Evolutionary conservation across 2,113 vertebrate genomes (phyloP), one percentile per base, ranked within the genome.

Genomic region (Oenanthe melanoleuca): DNA sequence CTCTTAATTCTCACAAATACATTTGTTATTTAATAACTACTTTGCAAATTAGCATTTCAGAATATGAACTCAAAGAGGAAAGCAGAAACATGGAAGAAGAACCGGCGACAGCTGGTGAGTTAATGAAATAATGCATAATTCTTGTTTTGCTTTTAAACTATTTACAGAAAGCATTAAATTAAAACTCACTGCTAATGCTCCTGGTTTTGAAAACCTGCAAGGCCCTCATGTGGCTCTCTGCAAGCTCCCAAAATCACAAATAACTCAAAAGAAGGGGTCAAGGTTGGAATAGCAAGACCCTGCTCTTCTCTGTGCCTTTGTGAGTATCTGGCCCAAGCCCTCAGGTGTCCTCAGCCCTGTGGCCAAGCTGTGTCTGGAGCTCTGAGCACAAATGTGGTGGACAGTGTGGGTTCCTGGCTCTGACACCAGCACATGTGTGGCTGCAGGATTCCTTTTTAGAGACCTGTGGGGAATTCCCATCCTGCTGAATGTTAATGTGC

Each of bases 51-150:
- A 99, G 99, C 99, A 24, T 99, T 99, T 97, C 99, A 99, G 98
- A 99, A 99, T 80, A 99, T 99, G 99, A 99, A 99, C 95, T 99
- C 99, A 10, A 99, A 99, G 97, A 98, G 99, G 96, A 99, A 99
- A 98, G 99, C 99, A 91, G 99, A 99, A 94, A 99, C 99, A 0
- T 99, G 99, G 99, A 99, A 99, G 97, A 99, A 99, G 95, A 99
- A 99, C 96, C 98, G 99, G 70, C 97, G 99, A 49, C 99, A 99
- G 89, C 97, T 99, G 98, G 99, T 99, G 92, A 97, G 98, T 96
- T 88, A 64, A 56, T 81, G 29, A 56, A 80, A 67, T 64, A 22
- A 60, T 13, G 3, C 37, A 2, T 31, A n/a, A 69, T 45, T 78
- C 3, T 8, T 26, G 49, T 50, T 77, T 77, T 70, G 34, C 25